These are phyloP conservation scores for Catharus ustulatus DNA, from an alignment of 2,797 vertebrate species.

Conservation along the genomic window DNA sequence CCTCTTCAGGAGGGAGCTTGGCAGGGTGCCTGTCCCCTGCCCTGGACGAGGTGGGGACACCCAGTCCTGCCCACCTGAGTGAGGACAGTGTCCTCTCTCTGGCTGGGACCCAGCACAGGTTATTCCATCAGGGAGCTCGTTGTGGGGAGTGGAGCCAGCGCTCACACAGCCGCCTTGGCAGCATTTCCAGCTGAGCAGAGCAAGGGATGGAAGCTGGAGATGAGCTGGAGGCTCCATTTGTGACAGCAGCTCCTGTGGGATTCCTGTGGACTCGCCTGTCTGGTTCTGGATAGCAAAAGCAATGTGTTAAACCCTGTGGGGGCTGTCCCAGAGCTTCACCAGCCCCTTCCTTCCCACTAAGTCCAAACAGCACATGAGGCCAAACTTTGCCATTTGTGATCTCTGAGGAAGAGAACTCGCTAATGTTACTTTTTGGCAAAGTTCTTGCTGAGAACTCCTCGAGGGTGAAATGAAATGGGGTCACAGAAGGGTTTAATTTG, in stretches of 20 bases:
- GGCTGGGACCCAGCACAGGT: background rate
- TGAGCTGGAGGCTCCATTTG: background rate
- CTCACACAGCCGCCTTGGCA: background rate
- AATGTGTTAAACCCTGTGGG: background rate
- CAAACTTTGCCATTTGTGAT: background rate
- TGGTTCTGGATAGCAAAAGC: background rate
- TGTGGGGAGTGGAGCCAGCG: rapidly evolving
- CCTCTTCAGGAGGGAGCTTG: background rate
- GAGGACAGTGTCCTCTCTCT: background rate
- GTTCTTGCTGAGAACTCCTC: slow-evolving; percentile 17
- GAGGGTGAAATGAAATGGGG: slow-evolving; percentile 44
- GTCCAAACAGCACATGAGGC: background rate
- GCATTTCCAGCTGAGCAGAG: background rate
- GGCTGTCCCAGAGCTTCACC: background rate
- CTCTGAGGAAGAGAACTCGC: background rate
- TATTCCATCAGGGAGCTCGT: rapidly evolving
- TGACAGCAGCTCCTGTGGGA: background rate
- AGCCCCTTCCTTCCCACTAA: background rate
- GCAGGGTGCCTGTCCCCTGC: background rate
- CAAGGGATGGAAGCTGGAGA: background rate
- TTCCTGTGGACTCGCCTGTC: background rate
- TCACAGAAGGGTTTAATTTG: slow-evolving; percentile 60
- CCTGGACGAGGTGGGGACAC: background rate
- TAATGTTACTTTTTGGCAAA: slow-evolving; percentile 36
- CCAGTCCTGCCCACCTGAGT: background rate